phyloP scores from a whole-genome alignment of 2,797 vertebrate species.

The Arctocebus calabarensis region DNA sequence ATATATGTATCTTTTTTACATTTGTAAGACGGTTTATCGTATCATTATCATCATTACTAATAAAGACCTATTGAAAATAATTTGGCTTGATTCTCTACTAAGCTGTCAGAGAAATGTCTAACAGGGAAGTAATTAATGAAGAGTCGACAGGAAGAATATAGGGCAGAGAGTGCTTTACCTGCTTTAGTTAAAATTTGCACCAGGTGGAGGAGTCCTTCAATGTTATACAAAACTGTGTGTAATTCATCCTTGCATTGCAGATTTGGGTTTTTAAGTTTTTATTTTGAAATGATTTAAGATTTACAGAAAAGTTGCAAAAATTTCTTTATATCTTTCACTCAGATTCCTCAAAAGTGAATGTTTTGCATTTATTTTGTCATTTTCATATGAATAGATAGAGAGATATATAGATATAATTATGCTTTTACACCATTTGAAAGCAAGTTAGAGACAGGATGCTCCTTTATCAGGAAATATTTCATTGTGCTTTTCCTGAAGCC shows the following conservation, averaged over 20 bases:
- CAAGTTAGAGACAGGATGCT: not conserved
- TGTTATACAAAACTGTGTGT: not conserved
- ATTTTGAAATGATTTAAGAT: conserved; percentile 45
- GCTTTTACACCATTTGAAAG: not conserved
- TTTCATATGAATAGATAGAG: not conserved
- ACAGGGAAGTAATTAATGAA: not conserved
- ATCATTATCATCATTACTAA: too few relatives aligned
- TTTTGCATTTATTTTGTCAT: conserved; percentile 9
- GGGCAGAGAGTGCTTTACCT: not conserved
- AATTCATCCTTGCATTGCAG: not conserved
- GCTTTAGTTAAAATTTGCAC: not conserved
- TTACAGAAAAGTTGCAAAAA: conserved; percentile 22
- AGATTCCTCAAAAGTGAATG: not conserved
- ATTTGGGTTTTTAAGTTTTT: conserved; percentile 30
- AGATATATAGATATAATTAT: not conserved
- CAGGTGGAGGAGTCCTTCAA: not conserved
- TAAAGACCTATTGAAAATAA: not conserved
- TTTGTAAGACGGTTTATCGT: too few relatives aligned
- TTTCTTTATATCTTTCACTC: not conserved
- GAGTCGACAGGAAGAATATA: not conserved
- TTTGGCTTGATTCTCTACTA: not conserved
- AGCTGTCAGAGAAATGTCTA: not conserved
- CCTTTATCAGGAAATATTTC: not conserved
- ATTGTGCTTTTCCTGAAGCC: not conserved
- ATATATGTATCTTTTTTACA: too few relatives aligned